Evolutionary conservation across 2,113 vertebrate genomes (phyloP).

Genomic region (Gymnorhina tibicen): DNA sequence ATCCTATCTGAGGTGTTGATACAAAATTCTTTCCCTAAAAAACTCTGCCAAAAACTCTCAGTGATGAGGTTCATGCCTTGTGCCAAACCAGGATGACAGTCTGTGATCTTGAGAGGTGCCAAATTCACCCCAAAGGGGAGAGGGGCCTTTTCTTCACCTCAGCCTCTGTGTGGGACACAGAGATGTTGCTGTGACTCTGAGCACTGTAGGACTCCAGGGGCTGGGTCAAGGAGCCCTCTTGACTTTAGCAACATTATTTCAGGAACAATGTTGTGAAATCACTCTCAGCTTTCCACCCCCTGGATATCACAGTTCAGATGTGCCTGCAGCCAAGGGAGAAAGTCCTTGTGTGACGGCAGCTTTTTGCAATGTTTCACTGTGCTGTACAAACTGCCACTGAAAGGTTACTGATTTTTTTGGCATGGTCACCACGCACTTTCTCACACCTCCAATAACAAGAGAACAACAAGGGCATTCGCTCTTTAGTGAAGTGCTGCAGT

Average conservation of each 20-base stretch:
- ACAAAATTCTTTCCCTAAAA: neutral
- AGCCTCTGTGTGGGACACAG: neutral
- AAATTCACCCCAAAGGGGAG: neutral
- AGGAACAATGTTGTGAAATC: slow-evolving; percentile 16
- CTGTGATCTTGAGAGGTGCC: neutral
- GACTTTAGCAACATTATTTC: slow-evolving; percentile 3
- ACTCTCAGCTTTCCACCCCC: neutral
- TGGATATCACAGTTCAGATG: slow-evolving; percentile 39
- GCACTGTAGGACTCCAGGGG: neutral
- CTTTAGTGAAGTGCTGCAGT: neutral
- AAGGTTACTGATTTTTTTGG: neutral
- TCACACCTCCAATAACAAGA: slow-evolving; percentile 43
- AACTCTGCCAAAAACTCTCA: neutral
- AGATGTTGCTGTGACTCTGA: neutral
- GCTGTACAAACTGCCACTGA: neutral
- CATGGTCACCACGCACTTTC: neutral
- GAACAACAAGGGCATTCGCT: slow-evolving; percentile 38
- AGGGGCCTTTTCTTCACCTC: neutral
- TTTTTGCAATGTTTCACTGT: neutral
- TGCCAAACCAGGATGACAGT: neutral
- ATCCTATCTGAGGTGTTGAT: neutral
- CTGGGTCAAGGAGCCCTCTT: neutral
- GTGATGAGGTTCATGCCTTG: neutral
- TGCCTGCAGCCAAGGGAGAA: slow-evolving; percentile 8
- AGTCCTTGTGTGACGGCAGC: neutral